These are phyloP conservation scores for Porites rus DNA, from an alignment of 92 coral and sea anemone species.

Conservation along the genomic window DNA sequence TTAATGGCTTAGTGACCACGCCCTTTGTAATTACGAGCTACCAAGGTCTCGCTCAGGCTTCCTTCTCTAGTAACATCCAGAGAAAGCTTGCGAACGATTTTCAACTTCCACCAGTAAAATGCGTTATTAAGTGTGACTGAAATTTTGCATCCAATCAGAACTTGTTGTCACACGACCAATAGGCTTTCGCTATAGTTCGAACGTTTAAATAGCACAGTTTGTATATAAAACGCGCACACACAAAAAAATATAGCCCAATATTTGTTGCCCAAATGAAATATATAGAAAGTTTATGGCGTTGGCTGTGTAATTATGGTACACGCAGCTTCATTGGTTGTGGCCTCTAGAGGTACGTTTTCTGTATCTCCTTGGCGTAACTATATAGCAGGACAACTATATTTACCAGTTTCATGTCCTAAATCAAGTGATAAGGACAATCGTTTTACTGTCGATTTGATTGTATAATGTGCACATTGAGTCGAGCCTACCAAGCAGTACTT, in stretches of 20 bases:
- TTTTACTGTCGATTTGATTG: no score
- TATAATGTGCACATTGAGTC: no score
- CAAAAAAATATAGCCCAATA: background rate
- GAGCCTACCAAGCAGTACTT: no score
- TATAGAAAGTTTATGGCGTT: background rate
- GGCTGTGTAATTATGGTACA: background rate
- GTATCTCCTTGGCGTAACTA: background rate
- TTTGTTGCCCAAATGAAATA: constrained; percentile 1
- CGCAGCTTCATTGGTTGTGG: background rate
- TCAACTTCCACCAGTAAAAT: no score
- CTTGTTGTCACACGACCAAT: background rate
- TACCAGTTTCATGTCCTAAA: background rate
- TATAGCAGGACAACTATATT: background rate
- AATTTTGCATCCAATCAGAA: background rate
- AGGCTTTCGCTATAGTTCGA: background rate
- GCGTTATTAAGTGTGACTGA: no score
- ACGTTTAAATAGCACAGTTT: background rate
- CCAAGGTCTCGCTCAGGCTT: no score
- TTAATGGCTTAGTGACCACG: no score
- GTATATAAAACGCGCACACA: background rate
- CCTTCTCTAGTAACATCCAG: no score
- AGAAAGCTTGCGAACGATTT: no score
- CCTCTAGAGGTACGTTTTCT: constrained; percentile 14
- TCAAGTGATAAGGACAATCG: background rate
- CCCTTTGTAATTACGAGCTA: no score